A percentile compares a stretch with the other conserved stretches of the same genome.
Conservation (phyloP, 2,113 vertebrate species). For the Acinonyx jubatus region DNA sequence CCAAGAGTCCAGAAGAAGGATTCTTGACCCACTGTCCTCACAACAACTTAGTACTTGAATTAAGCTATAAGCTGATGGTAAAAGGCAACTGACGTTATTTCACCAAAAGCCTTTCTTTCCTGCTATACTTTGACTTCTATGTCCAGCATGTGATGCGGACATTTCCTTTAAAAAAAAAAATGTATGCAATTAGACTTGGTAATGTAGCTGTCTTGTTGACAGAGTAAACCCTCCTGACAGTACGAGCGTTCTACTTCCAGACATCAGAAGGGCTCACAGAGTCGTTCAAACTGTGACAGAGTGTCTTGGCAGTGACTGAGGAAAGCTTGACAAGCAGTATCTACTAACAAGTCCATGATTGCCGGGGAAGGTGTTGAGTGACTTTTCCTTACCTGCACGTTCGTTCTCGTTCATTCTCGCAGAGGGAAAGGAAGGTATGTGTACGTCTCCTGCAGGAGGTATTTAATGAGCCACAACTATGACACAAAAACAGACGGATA, state of each 20-base stretch:
- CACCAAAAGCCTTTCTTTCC: slow-evolving; percentile 79
- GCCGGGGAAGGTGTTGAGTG: not conserved
- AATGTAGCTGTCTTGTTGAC: slow-evolving; percentile 88
- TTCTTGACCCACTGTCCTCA: slow-evolving; percentile 72
- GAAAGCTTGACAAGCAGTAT: slow-evolving; percentile 74
- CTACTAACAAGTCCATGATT: slow-evolving; percentile 71
- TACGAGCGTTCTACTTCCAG: slow-evolving; percentile 83
- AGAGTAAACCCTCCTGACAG: slow-evolving; percentile 86
- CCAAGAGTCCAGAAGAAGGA: slow-evolving; percentile 57
- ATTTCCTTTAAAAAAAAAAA: slow-evolving; percentile 56
- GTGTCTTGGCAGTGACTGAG: slow-evolving; percentile 80
- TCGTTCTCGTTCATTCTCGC: not conserved
- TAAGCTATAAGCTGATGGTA: slow-evolving; percentile 76
- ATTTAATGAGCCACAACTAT: not conserved
- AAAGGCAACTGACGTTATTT: slow-evolving; percentile 81
- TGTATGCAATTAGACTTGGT: slow-evolving; percentile 89
- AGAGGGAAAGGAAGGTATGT: not conserved
- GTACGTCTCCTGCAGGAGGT: not conserved
- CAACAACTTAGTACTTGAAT: slow-evolving; percentile 69
- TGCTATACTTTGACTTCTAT: slow-evolving; percentile 79
- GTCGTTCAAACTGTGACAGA: slow-evolving; percentile 76
- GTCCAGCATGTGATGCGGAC: slow-evolving; percentile 75
- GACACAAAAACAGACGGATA: not conserved
- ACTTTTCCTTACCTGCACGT: not conserved
- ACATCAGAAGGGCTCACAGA: slow-evolving; percentile 69